phyloP scores from a whole-genome alignment of 2,113 vertebrate genomes.

The Neotoma lepida region DNA sequence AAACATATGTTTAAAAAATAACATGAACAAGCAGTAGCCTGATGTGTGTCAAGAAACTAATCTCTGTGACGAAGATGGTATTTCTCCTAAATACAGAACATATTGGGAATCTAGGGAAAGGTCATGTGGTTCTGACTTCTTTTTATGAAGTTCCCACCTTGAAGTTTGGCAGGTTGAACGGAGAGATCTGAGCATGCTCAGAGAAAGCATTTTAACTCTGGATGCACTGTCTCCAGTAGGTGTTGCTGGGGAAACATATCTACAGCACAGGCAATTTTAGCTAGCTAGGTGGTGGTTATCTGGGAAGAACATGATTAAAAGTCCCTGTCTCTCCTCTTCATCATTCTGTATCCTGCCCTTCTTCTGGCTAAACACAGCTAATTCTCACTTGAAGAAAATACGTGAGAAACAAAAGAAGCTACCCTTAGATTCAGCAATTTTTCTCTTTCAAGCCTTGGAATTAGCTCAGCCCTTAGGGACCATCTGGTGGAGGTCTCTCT shows the following conservation, averaged over 20 bases:
- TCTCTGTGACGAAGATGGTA: background rate
- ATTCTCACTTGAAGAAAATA: slow-evolving; percentile 60
- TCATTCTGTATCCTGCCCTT: background rate
- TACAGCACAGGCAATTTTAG: background rate
- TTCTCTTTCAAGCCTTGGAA: slow-evolving; percentile 61
- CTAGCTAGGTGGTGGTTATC: background rate
- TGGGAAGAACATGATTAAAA: background rate
- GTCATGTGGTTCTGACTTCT: background rate
- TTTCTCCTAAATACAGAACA: slow-evolving; percentile 1
- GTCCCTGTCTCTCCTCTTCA: background rate
- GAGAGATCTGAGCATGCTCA: background rate
- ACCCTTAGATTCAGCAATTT: slow-evolving; percentile 71
- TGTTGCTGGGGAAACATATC: background rate
- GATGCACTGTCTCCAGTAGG: background rate
- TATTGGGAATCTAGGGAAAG: background rate
- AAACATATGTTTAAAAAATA: background rate
- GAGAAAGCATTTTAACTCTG: background rate
- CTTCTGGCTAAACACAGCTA: background rate
- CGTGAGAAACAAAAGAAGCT: slow-evolving; percentile 67
- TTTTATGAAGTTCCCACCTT: background rate
- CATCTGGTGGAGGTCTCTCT: slow-evolving; percentile 70
- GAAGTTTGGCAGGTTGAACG: background rate
- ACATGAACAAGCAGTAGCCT: background rate
- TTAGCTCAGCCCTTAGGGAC: slow-evolving; percentile 67
- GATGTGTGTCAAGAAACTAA: background rate